phyloP scores from a whole-genome alignment of 1,140 invertebrate genomes.

The Chionoecetes opilio region DNA sequence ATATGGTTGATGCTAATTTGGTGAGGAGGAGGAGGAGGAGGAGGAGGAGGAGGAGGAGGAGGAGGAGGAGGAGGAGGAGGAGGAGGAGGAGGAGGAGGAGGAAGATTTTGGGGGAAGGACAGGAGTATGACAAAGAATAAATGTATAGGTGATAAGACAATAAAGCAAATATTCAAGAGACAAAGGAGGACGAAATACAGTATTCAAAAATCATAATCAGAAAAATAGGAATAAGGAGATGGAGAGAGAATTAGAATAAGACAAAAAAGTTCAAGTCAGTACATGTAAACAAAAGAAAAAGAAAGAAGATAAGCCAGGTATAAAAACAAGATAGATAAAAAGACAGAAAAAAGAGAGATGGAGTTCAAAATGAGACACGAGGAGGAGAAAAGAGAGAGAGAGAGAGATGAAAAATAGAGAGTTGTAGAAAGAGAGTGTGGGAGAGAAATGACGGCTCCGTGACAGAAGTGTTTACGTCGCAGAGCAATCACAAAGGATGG shows the following conservation, averaged over 20 bases:
- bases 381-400: neutral
- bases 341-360: constrained; percentile 24
- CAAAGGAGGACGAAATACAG: no score
- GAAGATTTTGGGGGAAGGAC: neutral
- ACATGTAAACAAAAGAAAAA: neutral
- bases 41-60: neutral
- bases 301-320: neutral
- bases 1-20: no score
- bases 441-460: neutral
- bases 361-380: neutral
- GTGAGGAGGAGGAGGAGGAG: neutral
- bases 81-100: constrained; percentile 19
- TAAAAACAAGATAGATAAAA: neutral
- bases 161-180: no score
- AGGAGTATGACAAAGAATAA: no score
- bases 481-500: neutral
- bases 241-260: neutral
- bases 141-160: no score
- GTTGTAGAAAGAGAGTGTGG: neutral
- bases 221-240: neutral
- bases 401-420: no score
- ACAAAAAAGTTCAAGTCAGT: neutral
- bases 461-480: neutral
- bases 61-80: constrained; percentile 16
- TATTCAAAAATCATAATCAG: no score